Base-by-base conservation (phyloP, 2,113 vertebrate species). In the Xiphias gladius region DNA sequence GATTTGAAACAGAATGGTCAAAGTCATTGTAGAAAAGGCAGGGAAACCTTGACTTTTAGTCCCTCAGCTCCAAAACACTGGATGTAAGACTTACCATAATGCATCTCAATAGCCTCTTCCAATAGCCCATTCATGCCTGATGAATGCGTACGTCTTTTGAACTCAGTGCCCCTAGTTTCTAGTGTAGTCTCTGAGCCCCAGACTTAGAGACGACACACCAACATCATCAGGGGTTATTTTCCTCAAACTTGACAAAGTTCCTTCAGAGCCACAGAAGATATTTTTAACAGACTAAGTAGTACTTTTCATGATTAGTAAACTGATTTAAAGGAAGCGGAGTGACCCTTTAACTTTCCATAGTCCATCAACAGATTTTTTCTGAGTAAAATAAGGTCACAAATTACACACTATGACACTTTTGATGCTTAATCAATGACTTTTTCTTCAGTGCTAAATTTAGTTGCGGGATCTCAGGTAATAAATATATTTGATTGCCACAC, bases 371-470 rank as follows among this genome's bases (percentile, higher is more conserved):
- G 55, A 58, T 55, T 24, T 35, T 55, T 8, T 55, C 10, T n/a
- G 9, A 58, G 24, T 58, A 26, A 17, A 59, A 61, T 17, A 39
- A 59, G 24, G 65, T 59, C 17, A 57, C 30, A 59, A 41, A 62
- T 43, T 1, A 24, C 9, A 35, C 14, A 19, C 4, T 22, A 16
- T 35, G 26, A 62, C 24, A 24, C 7, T n/a, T 37, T 2, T 66
- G 37, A 58, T 43, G 74, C 12, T 30, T 57, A 43, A n/a, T 54
- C 50, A 54, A 66, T 66, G n/a, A 28, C 46, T 52, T 37, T 30
- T 62, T 79, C 26, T 10, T 39, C 9, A 9, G 28, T 11, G 3
- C 39, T 24, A 26, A 9, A 55, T 39, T 11, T 50, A 28, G n/a
- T 6, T 48, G 26, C 28, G 12, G 52, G n/a, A 12, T 12, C 52